Conservation (phyloP, 2,888 invertebrate genomes). For the Agrypnus murinus region DNA sequence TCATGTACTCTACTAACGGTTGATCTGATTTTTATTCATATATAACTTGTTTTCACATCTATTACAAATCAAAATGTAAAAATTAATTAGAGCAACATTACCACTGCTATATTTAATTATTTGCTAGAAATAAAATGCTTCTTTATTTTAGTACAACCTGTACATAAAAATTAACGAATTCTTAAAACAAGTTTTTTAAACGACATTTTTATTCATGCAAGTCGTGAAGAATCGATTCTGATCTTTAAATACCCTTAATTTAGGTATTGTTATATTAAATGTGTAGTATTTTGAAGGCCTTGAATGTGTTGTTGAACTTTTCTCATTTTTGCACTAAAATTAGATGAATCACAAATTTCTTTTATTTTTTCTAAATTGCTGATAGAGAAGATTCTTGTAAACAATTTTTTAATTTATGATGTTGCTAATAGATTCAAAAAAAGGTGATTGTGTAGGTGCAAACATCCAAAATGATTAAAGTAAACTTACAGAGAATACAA, state of each 20-base stretch:
- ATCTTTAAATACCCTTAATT: conserved; percentile 28
- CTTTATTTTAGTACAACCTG: not conserved
- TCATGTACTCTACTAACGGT: not conserved
- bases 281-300: conserved; percentile 33
- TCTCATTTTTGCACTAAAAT: conserved; percentile 34
- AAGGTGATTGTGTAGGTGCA: too few relatives aligned
- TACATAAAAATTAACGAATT: conserved; percentile 26
- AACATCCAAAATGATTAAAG: too few relatives aligned
- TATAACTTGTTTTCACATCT: too few relatives aligned
- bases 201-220: conserved; percentile 38
- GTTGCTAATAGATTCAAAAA: too few relatives aligned
- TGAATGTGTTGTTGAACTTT: conserved; percentile 46
- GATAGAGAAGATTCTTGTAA: not conserved
- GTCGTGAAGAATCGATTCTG: conserved; percentile 39
- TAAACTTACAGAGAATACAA: not conserved
- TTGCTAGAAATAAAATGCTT: too few relatives aligned
- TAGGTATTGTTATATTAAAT: conserved; percentile 25
- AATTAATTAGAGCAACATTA: too few relatives aligned
- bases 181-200: conserved; percentile 45
- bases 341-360: conserved; percentile 24
- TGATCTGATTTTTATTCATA: too few relatives aligned
- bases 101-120: too few relatives aligned
- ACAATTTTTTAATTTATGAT: not conserved
- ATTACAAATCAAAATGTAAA: too few relatives aligned
- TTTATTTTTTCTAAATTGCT: not conserved